Percentiles rank a stretch among this genome's conserved stretches.
phyloP scores from a whole-genome alignment of 2,888 invertebrate genomes.

The Stegophylla sp. region DNA sequence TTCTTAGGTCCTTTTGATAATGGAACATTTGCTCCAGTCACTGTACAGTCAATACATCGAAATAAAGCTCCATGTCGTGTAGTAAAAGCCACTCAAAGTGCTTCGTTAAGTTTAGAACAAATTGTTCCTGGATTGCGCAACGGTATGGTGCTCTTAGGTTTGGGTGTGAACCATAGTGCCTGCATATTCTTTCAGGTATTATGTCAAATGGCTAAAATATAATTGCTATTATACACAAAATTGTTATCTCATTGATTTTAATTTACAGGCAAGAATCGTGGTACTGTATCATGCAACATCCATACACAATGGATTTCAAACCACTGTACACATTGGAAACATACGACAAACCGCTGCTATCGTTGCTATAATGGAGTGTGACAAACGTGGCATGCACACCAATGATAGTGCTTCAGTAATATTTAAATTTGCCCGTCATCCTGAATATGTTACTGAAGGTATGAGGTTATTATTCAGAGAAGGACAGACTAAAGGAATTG shows the following conservation, averaged over 20 bases:
- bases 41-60: constrained; percentile 85
- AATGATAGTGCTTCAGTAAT: constrained; percentile 86
- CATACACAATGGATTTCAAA: constrained; percentile 84
- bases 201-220: background rate
- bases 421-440: constrained; percentile 87
- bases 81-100: constrained; percentile 89
- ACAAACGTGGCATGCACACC: constrained; percentile 72
- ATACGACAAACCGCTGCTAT: constrained; percentile 94
- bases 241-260: background rate
- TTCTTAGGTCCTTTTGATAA: constrained; percentile 74
- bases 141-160: constrained; percentile 83
- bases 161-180: constrained; percentile 67
- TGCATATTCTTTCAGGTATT: constrained; percentile 69
- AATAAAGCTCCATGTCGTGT: constrained; percentile 88
- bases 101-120: constrained; percentile 75
- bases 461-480: constrained; percentile 83
- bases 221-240: background rate
- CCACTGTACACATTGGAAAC: constrained; percentile 94
- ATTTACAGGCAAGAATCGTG: constrained; percentile 82
- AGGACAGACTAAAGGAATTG: constrained; percentile 85
- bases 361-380: constrained; percentile 74
- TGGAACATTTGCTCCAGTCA: constrained; percentile 79
- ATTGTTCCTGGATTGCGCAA: constrained; percentile 71
- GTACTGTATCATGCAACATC: constrained; percentile 87
- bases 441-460: constrained; percentile 83